These are phyloP conservation scores for Phaetusa simplex DNA, from an alignment of 2,113 vertebrate species.

Conservation along the genomic window DNA sequence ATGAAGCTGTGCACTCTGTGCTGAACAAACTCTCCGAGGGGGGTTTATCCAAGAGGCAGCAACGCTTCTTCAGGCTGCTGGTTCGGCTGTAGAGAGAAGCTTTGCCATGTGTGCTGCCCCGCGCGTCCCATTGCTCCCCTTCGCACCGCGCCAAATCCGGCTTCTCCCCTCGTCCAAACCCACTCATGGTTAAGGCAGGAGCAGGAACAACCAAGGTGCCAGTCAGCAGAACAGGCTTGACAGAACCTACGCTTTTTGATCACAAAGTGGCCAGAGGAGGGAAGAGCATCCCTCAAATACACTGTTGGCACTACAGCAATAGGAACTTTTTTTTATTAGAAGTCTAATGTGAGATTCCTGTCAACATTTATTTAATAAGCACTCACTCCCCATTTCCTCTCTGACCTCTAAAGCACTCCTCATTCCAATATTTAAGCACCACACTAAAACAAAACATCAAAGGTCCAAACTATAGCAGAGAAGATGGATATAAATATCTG, in stretches of 20 bases:
- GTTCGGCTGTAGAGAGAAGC: rapidly evolving
- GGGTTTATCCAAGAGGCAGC: not conserved
- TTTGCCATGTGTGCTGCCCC: rapidly evolving
- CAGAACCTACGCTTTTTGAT: not conserved
- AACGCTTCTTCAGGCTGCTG: not conserved
- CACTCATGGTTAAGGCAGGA: not conserved
- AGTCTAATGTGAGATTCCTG: not conserved
- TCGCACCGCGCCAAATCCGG: rapidly evolving
- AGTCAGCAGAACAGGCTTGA: rapidly evolving
- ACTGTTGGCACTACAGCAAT: not conserved
- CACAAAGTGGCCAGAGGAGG: not conserved
- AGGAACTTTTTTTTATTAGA: not conserved
- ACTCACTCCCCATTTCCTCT: not conserved
- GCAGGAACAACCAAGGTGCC: not conserved
- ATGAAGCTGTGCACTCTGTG: rapidly evolving
- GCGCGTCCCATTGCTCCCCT: rapidly evolving
- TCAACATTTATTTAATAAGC: not conserved
- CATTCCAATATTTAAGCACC: not conserved
- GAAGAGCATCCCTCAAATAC: not conserved
- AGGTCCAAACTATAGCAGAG: not conserved
- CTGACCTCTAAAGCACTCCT: not conserved
- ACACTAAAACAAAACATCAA: not conserved
- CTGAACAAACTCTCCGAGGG: too few species aligned
- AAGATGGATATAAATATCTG: not conserved
- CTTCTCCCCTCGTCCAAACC: not conserved